Evolutionary conservation across 2,113 vertebrate species (phyloP).

Genomic region (Hippocampus abdominalis): DNA sequence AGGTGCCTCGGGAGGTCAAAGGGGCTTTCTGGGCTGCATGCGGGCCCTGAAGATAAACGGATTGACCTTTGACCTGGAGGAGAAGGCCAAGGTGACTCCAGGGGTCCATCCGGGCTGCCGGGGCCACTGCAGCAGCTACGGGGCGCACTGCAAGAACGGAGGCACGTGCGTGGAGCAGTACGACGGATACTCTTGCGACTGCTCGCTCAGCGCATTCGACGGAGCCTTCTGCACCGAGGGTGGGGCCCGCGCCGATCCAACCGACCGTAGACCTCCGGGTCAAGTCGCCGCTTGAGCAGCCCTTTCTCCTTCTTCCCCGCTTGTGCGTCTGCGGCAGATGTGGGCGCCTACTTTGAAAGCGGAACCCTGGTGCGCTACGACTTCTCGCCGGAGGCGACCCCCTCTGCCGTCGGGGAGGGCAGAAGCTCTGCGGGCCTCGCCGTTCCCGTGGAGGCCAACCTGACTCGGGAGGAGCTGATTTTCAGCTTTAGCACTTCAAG

Average conservation of each 20-base stretch:
- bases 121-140: conserved; percentile 88
- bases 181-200: conserved; percentile 90
- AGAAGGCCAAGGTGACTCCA: conserved; percentile 78
- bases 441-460: conserved; percentile 56
- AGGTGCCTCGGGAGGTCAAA: conserved; percentile 91
- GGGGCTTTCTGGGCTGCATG: conserved; percentile 92
- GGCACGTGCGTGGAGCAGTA: conserved; percentile 93
- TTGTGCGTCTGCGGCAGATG: conserved; percentile 69
- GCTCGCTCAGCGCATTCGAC: conserved; percentile 84
- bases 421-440: conserved; percentile 10
- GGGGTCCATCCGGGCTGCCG: conserved; percentile 91
- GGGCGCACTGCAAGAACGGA: conserved; percentile 84
- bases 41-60: conserved; percentile 89
- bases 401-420: conserved; percentile 49
- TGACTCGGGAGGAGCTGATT: conserved; percentile 79
- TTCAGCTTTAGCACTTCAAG: conserved; percentile 96
- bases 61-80: conserved; percentile 85
- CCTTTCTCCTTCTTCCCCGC: background rate
- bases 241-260: conserved; percentile 37
- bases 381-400: conserved; percentile 70
- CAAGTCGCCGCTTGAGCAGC: no score
- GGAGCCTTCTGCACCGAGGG: conserved; percentile 90
- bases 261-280: background rate
- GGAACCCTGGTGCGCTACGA: conserved; percentile 90
- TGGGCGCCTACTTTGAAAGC: conserved; percentile 94